Evolutionary conservation across 2,113 vertebrate genomes (phyloP).

Genomic region (Bucco capensis): DNA sequence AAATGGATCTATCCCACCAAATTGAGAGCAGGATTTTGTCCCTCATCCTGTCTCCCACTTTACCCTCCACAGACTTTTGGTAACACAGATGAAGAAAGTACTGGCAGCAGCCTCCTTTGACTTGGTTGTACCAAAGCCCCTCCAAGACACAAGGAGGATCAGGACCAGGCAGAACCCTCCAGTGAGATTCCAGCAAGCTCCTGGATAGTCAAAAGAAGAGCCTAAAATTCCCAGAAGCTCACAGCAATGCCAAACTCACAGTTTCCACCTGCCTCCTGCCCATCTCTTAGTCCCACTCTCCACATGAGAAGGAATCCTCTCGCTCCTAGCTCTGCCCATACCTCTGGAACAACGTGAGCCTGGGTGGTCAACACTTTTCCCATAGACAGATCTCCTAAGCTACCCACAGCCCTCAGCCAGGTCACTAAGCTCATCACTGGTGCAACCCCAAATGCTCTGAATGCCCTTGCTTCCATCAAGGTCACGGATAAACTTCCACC

Average conservation of each 20-base stretch:
- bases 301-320: not conserved
- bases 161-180: rapidly evolving
- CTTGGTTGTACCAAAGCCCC: not conserved
- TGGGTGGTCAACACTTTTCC: not conserved
- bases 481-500: not conserved
- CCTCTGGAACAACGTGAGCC: rapidly evolving
- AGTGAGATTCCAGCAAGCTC: not conserved
- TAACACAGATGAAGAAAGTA: too few species aligned
- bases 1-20: rapidly evolving
- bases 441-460: rapidly evolving
- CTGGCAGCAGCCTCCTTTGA: not conserved
- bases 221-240: not conserved
- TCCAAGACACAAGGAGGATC: not conserved
- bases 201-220: not conserved
- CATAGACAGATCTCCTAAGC: rapidly evolving
- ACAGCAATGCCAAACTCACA: not conserved
- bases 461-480: not conserved
- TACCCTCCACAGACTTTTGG: not conserved
- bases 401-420: rapidly evolving
- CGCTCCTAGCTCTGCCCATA: not conserved
- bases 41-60: not conserved
- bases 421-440: rapidly evolving
- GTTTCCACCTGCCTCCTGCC: not conserved
- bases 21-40: not conserved
- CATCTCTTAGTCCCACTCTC: not conserved